Base-by-base conservation (phyloP, 2,888 invertebrate species). In the Andrena chrysosceles region DNA sequence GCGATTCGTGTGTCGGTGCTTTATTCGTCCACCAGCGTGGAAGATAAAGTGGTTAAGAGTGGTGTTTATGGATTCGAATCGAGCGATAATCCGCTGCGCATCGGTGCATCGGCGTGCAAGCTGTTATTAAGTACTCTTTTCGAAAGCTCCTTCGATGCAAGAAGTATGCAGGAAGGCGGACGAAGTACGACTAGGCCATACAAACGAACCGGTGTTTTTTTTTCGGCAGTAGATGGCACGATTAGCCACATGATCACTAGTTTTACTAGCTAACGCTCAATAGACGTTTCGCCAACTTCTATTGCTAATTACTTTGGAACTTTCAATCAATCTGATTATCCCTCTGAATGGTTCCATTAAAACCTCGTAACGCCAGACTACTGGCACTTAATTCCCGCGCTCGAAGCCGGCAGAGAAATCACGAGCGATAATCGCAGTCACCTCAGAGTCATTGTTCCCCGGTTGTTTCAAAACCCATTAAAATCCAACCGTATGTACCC, bases 181-280 rank as follows among this genome's bases (percentile, higher is more conserved):
- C 31, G 42, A 29, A 67, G 16, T 2, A 31, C 31, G 16, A 31
- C 13, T n/a, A 26, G 2, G 33, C n/a, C 26, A 8, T 0, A 8
- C 54, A 23, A 31, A n/a, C 23, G 7, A 29, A n/a, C 54, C 54
- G 31, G 20, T 20, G 52, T n/a, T 69, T 13, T n/a, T 69, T 13
- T 29, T 16, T 56, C 48, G 13, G 23, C 26, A 6, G 20, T 48
- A 20, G 60, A 31, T n/a, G 20, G n/a, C 49, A 1, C 33, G 63
- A 35, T 23, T 48, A 77, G 52, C 70, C 73, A 62, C 76, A 76
- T 81, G 85, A 85, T 85, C 77, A 72, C 67, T 83, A 83, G 81
- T 77, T 83, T 73, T 71, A 67, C 72, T 78, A 62, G 56, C 83
- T 69, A 74, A 79, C 81, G 62, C 78, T 69, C 64, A 77, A 80